Evolutionary conservation across 2,888 invertebrate genomes (phyloP).

Genomic region (Dichetophora obliterata): DNA sequence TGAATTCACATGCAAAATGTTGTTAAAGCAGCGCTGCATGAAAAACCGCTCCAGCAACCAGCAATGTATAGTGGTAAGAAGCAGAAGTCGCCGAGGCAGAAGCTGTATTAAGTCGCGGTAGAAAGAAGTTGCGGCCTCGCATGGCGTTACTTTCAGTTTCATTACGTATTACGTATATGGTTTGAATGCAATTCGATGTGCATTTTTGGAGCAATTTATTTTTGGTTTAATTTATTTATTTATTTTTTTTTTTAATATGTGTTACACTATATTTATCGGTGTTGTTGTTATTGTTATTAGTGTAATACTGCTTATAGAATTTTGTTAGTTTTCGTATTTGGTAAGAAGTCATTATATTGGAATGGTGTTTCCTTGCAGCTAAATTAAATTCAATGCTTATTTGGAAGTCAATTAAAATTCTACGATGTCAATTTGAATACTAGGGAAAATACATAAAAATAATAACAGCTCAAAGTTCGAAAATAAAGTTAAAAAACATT

Average conservation of each 20-base stretch:
- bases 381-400: too few species aligned
- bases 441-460: background rate
- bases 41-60: slow-evolving; percentile 15
- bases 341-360: background rate
- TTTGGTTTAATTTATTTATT: background rate
- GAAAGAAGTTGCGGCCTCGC: slow-evolving; percentile 31
- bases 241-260: background rate
- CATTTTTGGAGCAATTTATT: background rate
- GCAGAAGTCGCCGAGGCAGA: slow-evolving; percentile 23
- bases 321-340: slow-evolving; percentile 35
- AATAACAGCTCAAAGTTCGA: background rate
- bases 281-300: slow-evolving; percentile 28
- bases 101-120: background rate
- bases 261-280: slow-evolving; percentile 7
- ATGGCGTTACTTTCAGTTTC: slow-evolving; percentile 28
- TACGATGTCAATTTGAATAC: background rate
- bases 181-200: background rate
- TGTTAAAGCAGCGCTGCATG: slow-evolving; percentile 19
- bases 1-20: slow-evolving; percentile 22
- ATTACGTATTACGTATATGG: slow-evolving; percentile 5
- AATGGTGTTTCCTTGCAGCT: too few species aligned
- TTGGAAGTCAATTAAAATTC: too few species aligned
- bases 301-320: slow-evolving; percentile 1
- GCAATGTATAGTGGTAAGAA: background rate
- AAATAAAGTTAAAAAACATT: too few species aligned